Conservation (phyloP, 2,113 vertebrate genomes). For the Galbula dea region DNA sequence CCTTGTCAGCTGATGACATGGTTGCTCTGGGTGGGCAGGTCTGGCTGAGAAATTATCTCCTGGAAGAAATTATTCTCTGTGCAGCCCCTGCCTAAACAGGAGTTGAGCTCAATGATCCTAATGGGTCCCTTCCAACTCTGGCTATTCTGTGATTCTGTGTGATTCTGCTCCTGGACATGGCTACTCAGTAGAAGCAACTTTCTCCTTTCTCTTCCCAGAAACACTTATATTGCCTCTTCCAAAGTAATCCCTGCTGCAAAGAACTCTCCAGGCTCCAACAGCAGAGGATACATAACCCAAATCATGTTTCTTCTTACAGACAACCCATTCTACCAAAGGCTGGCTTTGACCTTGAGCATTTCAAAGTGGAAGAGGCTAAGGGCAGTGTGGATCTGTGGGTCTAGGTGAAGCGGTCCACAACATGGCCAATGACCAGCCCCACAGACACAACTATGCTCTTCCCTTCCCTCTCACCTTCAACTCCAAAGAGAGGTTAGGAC, state of each 20-base stretch:
- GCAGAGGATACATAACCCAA: not conserved
- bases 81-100: too few relatives aligned
- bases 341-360: not conserved
- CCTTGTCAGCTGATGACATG: not conserved
- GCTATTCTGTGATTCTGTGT: too few relatives aligned
- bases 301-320: not conserved
- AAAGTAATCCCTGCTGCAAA: not conserved
- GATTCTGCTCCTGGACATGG: accelerated
- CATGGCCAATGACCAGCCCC: not conserved
- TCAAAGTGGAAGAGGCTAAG: not conserved
- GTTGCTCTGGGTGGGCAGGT: not conserved
- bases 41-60: not conserved
- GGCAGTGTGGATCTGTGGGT: accelerated
- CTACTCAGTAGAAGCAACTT: not conserved
- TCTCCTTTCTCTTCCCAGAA: not conserved
- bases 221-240: not conserved
- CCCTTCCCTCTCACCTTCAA: not conserved
- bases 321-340: accelerated
- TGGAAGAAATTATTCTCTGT: not conserved
- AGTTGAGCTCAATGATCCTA: too few relatives aligned
- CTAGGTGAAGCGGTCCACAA: too few relatives aligned
- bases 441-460: accelerated
- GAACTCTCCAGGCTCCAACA: not conserved
- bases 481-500: not conserved
- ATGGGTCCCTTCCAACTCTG: too few relatives aligned